These are phyloP conservation scores for Siphamia tubifer DNA, from an alignment of 2,113 vertebrate species.

Conservation along the genomic window DNA sequence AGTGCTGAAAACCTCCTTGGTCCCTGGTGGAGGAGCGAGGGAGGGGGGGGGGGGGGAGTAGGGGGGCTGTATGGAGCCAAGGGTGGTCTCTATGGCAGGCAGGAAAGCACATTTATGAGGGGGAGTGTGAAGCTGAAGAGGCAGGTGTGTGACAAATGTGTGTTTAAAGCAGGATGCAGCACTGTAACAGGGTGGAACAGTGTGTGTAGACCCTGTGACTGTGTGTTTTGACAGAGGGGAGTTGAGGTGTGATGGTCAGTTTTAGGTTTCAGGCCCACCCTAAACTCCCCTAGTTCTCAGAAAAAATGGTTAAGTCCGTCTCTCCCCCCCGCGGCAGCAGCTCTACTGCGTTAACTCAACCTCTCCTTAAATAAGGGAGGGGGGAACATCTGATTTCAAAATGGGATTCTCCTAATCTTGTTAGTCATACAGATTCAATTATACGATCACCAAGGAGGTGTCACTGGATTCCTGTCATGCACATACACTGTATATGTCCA, in stretches of 20 bases:
- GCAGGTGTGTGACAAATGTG: conserved; percentile 30
- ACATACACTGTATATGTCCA: conserved; percentile 9
- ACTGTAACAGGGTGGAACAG: conserved; percentile 48
- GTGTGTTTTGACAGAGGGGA: conserved; percentile 73
- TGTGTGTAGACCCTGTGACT: conserved; percentile 67
- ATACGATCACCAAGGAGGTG: conserved; percentile 33
- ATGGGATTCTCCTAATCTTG: conserved; percentile 70
- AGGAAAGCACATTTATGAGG: conserved; percentile 52
- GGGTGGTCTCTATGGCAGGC: conserved; percentile 56
- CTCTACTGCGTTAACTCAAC: conserved; percentile 79
- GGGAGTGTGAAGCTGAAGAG: background rate
- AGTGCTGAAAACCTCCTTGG: conserved; percentile 85
- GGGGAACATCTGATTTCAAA: conserved; percentile 54
- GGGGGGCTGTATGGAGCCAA: conserved; percentile 55
- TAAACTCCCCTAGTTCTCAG: conserved; percentile 77
- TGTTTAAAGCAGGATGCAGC: conserved; percentile 47
- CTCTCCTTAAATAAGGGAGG: conserved; percentile 48
- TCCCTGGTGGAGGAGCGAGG: conserved; percentile 72
- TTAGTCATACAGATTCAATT: conserved; percentile 68
- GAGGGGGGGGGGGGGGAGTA: conserved; percentile 40
- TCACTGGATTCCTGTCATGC: conserved; percentile 27
- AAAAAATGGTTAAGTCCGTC: conserved; percentile 86
- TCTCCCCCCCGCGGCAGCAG: conserved; percentile 71
- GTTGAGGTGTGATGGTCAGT: conserved; percentile 74
- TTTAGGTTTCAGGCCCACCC: conserved; percentile 61